phyloP scores from a whole-genome alignment of 2,113 vertebrate species.

The Phalacrocorax pelagicus region DNA sequence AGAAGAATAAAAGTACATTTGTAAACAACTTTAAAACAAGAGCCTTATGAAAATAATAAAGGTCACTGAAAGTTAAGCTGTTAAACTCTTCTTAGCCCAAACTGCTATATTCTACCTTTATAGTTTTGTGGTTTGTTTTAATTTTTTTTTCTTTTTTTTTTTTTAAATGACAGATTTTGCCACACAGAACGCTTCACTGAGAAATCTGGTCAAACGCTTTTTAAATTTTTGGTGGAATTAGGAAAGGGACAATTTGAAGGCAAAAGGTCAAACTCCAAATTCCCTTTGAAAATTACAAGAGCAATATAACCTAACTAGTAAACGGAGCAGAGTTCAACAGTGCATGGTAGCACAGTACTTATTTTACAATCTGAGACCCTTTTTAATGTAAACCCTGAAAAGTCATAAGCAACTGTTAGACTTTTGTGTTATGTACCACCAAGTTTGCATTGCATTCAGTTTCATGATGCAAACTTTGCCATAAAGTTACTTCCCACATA shows the following conservation, averaged over 20 bases:
- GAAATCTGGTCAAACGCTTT: neutral
- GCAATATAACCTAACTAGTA: neutral
- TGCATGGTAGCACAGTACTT: neutral
- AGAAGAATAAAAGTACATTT: constrained; percentile 49
- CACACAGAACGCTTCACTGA: neutral
- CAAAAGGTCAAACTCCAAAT: neutral
- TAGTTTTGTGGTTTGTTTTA: neutral
- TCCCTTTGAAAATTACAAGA: neutral
- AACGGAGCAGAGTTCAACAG: neutral
- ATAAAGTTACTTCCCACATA: neutral
- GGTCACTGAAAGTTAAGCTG: constrained; percentile 3
- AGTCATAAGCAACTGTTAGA: neutral
- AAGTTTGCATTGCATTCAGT: neutral
- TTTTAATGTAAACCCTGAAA: neutral
- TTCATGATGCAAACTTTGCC: neutral
- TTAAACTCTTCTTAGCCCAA: constrained; percentile 37
- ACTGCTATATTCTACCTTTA: neutral
- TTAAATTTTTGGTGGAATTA: neutral
- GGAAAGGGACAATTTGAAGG: neutral
- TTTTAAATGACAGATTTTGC: neutral
- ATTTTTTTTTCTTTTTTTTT: neutral
- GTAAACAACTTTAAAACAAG: constrained; percentile 62
- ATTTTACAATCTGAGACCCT: neutral
- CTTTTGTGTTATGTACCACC: neutral
- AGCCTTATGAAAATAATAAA: constrained; percentile 25